phyloP scores from a whole-genome alignment of 1,140 invertebrate species.

The Drosophila littoralis region DNA sequence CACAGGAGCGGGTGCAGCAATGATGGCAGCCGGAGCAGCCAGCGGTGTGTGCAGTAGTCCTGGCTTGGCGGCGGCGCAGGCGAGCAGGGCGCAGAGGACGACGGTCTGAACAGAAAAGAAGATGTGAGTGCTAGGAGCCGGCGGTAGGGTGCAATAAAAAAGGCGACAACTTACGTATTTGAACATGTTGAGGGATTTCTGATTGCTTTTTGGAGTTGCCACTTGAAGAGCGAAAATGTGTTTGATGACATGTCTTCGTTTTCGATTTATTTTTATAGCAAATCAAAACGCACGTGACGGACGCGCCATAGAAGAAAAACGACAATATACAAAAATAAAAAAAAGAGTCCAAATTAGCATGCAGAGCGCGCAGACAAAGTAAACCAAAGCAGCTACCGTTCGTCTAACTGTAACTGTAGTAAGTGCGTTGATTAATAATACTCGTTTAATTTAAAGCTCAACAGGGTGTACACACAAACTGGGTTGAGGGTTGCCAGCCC shows the following conservation, averaged over 20 bases:
- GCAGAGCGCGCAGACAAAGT: conserved; percentile 33
- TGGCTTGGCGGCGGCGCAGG: conserved; percentile 59
- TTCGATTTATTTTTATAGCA: conserved; percentile 66
- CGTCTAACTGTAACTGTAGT: conserved; percentile 44
- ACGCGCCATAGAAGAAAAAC: conserved; percentile 26
- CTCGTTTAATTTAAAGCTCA: conserved; percentile 2
- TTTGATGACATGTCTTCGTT: conserved; percentile 35
- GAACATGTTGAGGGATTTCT: conserved; percentile 50
- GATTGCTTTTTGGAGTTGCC: conserved; percentile 31
- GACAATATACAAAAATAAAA: background rate
- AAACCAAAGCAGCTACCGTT: conserved; percentile 25
- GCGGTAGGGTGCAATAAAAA: background rate
- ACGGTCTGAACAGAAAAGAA: conserved; percentile 36
- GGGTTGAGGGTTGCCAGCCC: too few relatives aligned
- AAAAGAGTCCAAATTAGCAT: conserved; percentile 54
- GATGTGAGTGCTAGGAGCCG: background rate
- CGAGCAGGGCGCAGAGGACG: conserved; percentile 68
- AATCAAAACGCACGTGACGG: conserved; percentile 55
- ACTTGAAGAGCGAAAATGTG: conserved; percentile 28
- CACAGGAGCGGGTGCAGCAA: conserved; percentile 68
- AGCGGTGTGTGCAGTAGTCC: conserved; percentile 46
- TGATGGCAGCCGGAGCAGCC: conserved; percentile 57
- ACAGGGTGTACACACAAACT: too few relatives aligned
- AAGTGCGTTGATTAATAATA: conserved; percentile 27
- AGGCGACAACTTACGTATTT: conserved; percentile 54